Evolutionary conservation across 2,888 invertebrate genomes (phyloP).

Genomic region (Opisthograptis luteolata): DNA sequence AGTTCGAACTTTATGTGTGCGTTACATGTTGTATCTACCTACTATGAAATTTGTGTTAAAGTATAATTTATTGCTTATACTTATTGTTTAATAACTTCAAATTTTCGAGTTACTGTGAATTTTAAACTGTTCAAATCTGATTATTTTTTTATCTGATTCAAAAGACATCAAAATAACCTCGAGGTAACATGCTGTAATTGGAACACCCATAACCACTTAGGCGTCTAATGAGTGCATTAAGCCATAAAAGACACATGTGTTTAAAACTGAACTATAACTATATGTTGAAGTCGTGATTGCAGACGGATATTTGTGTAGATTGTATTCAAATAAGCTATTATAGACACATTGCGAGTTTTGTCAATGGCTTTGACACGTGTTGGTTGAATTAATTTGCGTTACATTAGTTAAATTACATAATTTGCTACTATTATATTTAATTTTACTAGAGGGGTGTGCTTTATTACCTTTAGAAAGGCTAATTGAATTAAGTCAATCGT

Average conservation of each 20-base stretch:
- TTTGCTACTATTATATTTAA: slow-evolving; percentile 59
- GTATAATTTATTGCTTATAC: slow-evolving; percentile 14
- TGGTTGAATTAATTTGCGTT: slow-evolving; percentile 67
- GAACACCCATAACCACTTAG: slow-evolving; percentile 54
- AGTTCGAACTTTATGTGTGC: slow-evolving; percentile 80
- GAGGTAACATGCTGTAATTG: slow-evolving; percentile 35
- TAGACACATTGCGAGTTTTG: slow-evolving; percentile 62
- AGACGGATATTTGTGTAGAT: slow-evolving; percentile 40
- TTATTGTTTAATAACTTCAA: slow-evolving; percentile 18
- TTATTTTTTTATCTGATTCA: too few species aligned
- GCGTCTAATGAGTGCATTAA: too few species aligned
- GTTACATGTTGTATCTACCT: slow-evolving; percentile 57
- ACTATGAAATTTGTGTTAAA: slow-evolving; percentile 38
- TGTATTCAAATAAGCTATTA: slow-evolving; percentile 73
- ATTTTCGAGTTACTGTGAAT: slow-evolving; percentile 3
- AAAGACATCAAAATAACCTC: too few species aligned
- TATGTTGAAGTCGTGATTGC: slow-evolving; percentile 18
- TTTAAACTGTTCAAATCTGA: too few species aligned
- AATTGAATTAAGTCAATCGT: neutral
- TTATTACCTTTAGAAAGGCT: slow-evolving; percentile 52
- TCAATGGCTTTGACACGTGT: slow-evolving; percentile 66
- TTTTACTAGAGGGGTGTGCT: slow-evolving; percentile 57
- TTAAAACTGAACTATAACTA: slow-evolving; percentile 32
- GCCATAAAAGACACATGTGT: slow-evolving; percentile 37
- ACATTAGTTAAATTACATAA: slow-evolving; percentile 72